Evolutionary conservation across 2,113 vertebrate species (phyloP).

Genomic region (Puntigrus tetrazona): DNA sequence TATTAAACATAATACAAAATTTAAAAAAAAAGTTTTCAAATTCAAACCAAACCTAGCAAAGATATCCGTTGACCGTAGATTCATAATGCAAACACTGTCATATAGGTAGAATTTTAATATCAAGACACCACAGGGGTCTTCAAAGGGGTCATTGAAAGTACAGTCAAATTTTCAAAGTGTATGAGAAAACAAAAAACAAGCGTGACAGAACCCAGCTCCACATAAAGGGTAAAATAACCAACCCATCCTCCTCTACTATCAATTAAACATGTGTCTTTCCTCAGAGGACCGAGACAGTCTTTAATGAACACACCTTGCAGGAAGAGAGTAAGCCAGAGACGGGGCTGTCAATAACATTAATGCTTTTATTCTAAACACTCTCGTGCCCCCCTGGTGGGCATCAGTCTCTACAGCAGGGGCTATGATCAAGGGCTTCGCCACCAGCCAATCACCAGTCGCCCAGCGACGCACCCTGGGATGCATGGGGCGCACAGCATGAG

Average conservation of each 20-base stretch:
- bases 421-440: slow-evolving; percentile 52
- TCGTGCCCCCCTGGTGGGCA: slow-evolving; percentile 44
- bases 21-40: neutral
- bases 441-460: slow-evolving; percentile 43
- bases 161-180: slow-evolving; percentile 2
- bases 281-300: slow-evolving; percentile 24
- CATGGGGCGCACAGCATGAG: slow-evolving; percentile 32
- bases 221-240: slow-evolving; percentile 17
- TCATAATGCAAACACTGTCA: neutral
- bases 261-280: slow-evolving; percentile 42
- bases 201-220: neutral
- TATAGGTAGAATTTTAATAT: neutral
- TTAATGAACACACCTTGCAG: slow-evolving; percentile 46
- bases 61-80: neutral
- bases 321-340: neutral
- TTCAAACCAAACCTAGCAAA: neutral
- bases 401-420: slow-evolving; percentile 37
- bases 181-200: neutral
- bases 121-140: neutral
- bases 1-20: neutral
- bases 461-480: slow-evolving; percentile 37
- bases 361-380: slow-evolving; percentile 22
- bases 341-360: slow-evolving; percentile 54
- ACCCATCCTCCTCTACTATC: neutral
- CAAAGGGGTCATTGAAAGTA: neutral